These are phyloP conservation scores for Hoplodrina ambigua DNA, from an alignment of 2,888 invertebrate species.

Conservation along the genomic window DNA sequence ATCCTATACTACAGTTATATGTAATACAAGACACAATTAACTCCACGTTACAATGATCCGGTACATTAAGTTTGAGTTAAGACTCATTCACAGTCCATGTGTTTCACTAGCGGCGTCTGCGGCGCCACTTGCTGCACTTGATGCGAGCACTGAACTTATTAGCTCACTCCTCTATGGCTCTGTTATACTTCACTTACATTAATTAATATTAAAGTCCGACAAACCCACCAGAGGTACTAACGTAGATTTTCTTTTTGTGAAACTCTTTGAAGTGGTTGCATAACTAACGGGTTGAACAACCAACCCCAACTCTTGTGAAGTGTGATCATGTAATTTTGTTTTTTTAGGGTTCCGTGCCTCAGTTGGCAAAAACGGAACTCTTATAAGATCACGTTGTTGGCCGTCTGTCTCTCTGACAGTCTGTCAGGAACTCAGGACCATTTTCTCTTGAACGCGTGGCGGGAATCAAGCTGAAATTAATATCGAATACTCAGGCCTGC, in stretches of 20 bases:
- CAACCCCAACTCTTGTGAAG: not conserved
- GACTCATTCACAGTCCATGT: constrained; percentile 18
- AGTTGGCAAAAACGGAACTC: no score
- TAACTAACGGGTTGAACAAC: not conserved
- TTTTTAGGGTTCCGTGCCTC: no score
- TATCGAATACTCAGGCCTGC: no score
- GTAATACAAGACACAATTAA: constrained; percentile 14
- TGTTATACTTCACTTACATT: constrained; percentile 26
- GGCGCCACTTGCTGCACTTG: constrained; percentile 29
- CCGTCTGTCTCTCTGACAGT: no score
- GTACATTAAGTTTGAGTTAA: constrained; percentile 6
- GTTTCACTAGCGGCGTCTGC: constrained; percentile 19
- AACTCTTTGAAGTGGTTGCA: not conserved
- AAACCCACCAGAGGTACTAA: not conserved
- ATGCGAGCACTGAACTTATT: constrained; percentile 49
- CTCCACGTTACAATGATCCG: constrained; percentile 5
- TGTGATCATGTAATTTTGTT: no score
- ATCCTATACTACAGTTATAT: not conserved
- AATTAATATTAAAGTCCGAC: constrained; percentile 1
- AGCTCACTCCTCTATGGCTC: not conserved
- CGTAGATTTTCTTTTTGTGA: not conserved
- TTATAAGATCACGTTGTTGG: no score
- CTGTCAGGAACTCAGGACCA: no score
- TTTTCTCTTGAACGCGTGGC: no score
- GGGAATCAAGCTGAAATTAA: no score